Percentiles rank a stretch among this genome's conserved stretches.
These are phyloP conservation scores for Teinopalpus imperialis DNA, from an alignment of 2,888 invertebrate genomes.

Conservation along the genomic window DNA sequence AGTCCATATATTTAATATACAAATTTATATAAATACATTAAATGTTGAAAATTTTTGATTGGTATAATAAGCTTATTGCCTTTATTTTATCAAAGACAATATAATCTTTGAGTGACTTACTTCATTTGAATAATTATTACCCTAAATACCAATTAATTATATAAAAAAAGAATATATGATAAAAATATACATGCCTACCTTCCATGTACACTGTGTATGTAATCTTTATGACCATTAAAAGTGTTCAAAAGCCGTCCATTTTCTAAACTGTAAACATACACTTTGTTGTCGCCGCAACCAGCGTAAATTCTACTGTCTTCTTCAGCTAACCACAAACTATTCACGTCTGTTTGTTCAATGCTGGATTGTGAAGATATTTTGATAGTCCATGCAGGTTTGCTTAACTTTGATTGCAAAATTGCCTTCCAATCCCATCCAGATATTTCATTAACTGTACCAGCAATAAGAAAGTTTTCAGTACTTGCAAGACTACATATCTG, in stretches of 20 bases:
- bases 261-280: constrained; percentile 90
- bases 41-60: too few species aligned
- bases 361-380: constrained; percentile 84
- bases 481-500: constrained; percentile 86
- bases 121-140: too few species aligned
- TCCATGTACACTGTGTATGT: constrained; percentile 88
- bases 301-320: constrained; percentile 85
- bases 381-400: constrained; percentile 86
- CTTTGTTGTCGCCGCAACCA: constrained; percentile 92
- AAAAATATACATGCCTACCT: too few species aligned
- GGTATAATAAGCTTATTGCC: too few species aligned
- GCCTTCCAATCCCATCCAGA: constrained; percentile 89
- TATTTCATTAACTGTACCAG: constrained; percentile 89
- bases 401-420: constrained; percentile 82
- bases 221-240: constrained; percentile 89
- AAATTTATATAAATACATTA: too few species aligned
- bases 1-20: too few species aligned
- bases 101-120: too few species aligned
- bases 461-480: constrained; percentile 85
- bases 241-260: constrained; percentile 85
- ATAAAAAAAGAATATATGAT: too few species aligned
- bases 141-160: too few species aligned
- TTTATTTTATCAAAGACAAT: too few species aligned
- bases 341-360: constrained; percentile 89
- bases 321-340: constrained; percentile 85